Base-by-base conservation (phyloP, 2,888 invertebrate genomes). In the Apomyelois bistriatella region DNA sequence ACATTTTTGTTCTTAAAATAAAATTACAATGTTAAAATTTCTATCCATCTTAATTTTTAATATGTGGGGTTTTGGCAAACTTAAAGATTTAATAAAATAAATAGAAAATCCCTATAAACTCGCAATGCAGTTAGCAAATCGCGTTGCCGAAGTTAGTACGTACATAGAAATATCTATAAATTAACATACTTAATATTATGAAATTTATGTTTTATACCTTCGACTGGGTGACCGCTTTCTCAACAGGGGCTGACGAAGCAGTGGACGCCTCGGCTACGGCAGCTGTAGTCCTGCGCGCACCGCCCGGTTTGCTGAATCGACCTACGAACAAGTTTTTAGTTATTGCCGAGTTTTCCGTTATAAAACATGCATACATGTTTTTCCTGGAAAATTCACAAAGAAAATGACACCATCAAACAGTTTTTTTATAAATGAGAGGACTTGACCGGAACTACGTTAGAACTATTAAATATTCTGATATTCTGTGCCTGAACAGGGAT, bases 281-380 rank as follows among this genome's bases (percentile, higher is more conserved):
- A 42, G 84, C 79, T 2, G 87, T 76, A 7, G 79, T 82, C 62
- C 79, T 79, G 36, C 82, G 76, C 8, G 68, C 76, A 16, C 76
- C 81, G 47, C 75, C 70, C 2, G 91, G 87, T 68, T 91, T 86
- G 56, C 79, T 76, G 63, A 87, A 89, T 10, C 90, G 90, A 69
- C 92, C 92, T 89, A 82, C 28, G 53, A 59, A 69, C 65, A 74
- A 70, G 64, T 49, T 57, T 54, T 60, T 57, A 46, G 62, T 68
- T 68, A 87, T 85, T 67, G 75, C 55, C 40, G 17, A 42, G 10
- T n/a, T 3, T 10, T 10, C 8, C 10, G 36, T 3, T n/a, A 36
- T 1, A 5, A 22, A 22, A 36, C n/a, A n/a, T 36, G 36, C n/a
- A n/a, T n/a, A n/a, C n/a, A n/a, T n/a, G n/a, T n/a, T n/a, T n/a